These are phyloP conservation scores for Calephelis virginiensis DNA, from an alignment of 1,140 invertebrate species.

Conservation along the genomic window DNA sequence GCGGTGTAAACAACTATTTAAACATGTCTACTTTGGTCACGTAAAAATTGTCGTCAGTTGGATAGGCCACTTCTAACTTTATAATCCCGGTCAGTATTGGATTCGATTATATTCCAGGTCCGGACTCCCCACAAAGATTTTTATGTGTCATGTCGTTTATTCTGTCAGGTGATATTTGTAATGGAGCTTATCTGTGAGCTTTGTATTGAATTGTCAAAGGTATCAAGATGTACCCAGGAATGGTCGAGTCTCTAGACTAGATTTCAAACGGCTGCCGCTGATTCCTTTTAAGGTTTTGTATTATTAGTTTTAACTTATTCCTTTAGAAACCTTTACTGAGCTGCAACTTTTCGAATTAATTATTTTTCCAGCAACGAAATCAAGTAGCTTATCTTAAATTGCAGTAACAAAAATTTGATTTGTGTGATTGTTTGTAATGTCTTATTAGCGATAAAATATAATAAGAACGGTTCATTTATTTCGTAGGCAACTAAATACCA, in stretches of 20 bases:
- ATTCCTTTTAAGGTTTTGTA: slow-evolving; percentile 15
- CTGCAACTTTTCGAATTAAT: neutral
- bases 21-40: neutral
- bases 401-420: too few relatives aligned
- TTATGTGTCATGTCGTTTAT: slow-evolving; percentile 45
- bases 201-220: slow-evolving; percentile 44
- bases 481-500: too few relatives aligned
- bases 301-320: slow-evolving; percentile 10
- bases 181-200: slow-evolving; percentile 40
- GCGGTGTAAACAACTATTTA: too few relatives aligned
- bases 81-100: slow-evolving; percentile 48
- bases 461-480: too few relatives aligned
- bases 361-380: neutral
- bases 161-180: slow-evolving; percentile 46
- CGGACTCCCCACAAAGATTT: slow-evolving; percentile 47
- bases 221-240: slow-evolving; percentile 43
- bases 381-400: too few relatives aligned
- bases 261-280: slow-evolving; percentile 34
- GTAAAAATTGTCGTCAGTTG: neutral
- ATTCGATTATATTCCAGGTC: slow-evolving; percentile 42
- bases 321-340: neutral
- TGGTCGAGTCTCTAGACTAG: slow-evolving; percentile 36
- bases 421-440: too few relatives aligned
- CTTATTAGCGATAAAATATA: too few relatives aligned
- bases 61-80: slow-evolving; percentile 41